Evolutionary conservation across 2,113 vertebrate genomes (phyloP), one percentile per base, ranked within the genome.

Genomic region (Turdus rufiventris): DNA sequence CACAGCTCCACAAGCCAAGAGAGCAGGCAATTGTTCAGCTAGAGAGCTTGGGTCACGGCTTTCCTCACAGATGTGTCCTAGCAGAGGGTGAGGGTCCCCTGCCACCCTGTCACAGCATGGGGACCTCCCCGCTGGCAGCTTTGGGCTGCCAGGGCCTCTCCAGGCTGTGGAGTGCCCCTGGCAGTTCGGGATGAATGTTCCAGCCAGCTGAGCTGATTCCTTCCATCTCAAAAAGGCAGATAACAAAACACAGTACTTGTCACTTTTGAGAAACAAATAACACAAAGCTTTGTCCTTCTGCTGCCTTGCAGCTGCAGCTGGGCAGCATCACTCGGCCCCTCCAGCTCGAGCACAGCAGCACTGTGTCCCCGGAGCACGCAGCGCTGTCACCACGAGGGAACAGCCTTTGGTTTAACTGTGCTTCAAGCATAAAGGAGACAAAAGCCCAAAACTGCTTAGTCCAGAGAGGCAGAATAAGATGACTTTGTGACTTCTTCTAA

Each of bases 281-380:
- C 84, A 45, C 95, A 73, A 47, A 85, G 96, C 96, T 97, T 97
- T 97, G 96, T 97, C 93, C 75, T 92, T 61, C 82, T 87, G 12
- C 91, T 87, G 93, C 48, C 71, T 50, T 65, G 88, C 97, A 97
- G 95, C 97, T 97, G 97, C 96, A 96, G 95, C 95, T 91, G 94
- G 89, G 88, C 84, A 91, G 63, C 92, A 96, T 83, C 89, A 85
- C 82, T 77, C 45, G 65, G 90, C 70, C 54, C 87, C 78, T 82
- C n/a, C 88, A 75, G 92, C 91, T 45, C 50, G 75, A 91, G 94
- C 94, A 96, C 93, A 96, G 94, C 93, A 72, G 89, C 94, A 31
- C 95, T 74, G 78, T 91, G 94, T 95, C 66, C 83, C 89, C 66
- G 72, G 95, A 58, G 88, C 81, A 26, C 3, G 71, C 93, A 79